Percentiles rank a stretch among this genome's conserved stretches.
Evolutionary conservation across 1,140 invertebrate genomes (phyloP).

Genomic region (Agraylea sexmaculata): DNA sequence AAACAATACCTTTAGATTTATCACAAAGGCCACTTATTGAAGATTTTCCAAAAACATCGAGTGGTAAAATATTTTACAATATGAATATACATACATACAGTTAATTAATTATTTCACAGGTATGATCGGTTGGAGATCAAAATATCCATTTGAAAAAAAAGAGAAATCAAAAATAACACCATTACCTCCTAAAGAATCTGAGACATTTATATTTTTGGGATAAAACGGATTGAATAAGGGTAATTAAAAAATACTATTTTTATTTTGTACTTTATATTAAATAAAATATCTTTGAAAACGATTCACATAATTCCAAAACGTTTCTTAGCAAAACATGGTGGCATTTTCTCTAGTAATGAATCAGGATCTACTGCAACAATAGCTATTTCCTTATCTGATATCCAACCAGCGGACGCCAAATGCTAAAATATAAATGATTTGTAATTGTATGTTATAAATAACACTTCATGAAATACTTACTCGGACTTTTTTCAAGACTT

Average conservation of each 20-base stretch:
- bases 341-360: constrained; percentile 17
- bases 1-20: background rate
- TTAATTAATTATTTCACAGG: background rate
- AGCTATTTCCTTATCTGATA: constrained; percentile 15
- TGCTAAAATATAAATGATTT: constrained; percentile 11
- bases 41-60: constrained; percentile 6
- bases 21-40: background rate
- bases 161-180: background rate
- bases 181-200: background rate
- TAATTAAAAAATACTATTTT: too few species aligned
- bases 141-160: background rate
- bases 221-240: constrained; percentile 1
- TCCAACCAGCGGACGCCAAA: constrained; percentile 16
- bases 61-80: too few species aligned
- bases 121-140: background rate
- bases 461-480: background rate
- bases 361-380: constrained; percentile 17
- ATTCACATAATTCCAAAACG: constrained; percentile 19
- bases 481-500: background rate
- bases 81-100: too few species aligned
- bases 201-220: constrained; percentile 4
- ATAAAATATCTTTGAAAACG: constrained; percentile 1
- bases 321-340: constrained; percentile 13
- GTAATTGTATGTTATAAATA: background rate
- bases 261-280: background rate